Base-by-base conservation (phyloP, 2,797 vertebrate species). In the Kryptopterus vitreolus region DNA sequence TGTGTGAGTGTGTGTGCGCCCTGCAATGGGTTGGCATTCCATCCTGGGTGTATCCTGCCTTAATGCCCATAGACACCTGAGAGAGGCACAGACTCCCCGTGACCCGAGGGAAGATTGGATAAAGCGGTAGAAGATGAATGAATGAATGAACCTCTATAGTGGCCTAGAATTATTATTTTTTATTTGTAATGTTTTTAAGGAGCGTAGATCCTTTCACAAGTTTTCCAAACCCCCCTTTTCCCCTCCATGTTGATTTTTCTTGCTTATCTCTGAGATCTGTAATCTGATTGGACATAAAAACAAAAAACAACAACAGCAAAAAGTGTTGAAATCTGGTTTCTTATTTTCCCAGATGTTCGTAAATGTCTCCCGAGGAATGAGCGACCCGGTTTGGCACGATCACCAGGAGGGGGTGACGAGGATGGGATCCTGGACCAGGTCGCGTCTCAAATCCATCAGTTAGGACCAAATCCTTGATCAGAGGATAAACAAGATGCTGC, bases 361-460 rank as follows among this genome's bases (percentile, higher is more conserved):
- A 76, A 53, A 26, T 80, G 78, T 84, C 77, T 48, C 88, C 90
- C 90, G 57, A 94, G 94, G 93, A 91, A 92, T 90, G 91, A 89
- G 91, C 89, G 87, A 89, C 84, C 86, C 90, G 86, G 91, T 88
- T 90, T 92, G 89, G 77, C 90, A 89, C 89, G 92, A 81, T 90
- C 90, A 93, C 92, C 88, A 88, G 83, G 90, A 91, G 92, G 88
- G 89, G 80, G 87, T 83, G 55, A 90, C 81, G 91, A 95, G 91
- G 92, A 91, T 83, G 86, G 88, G 88, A 88, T 87, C 91, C 88
- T 89, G 88, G 88, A 87, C 88, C 86, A 87, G 89, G 88, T 87
- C 86, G 84, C 87, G 82, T 89, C 89, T 89, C 89, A 89, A 90
- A 89, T 89, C 84, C 89, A 92, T 82, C 90, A 93, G 91, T 90